Percentiles rank a stretch among this genome's conserved stretches.
Conservation (phyloP, 2,797 vertebrate genomes). For the Gambelia wislizenii region DNA sequence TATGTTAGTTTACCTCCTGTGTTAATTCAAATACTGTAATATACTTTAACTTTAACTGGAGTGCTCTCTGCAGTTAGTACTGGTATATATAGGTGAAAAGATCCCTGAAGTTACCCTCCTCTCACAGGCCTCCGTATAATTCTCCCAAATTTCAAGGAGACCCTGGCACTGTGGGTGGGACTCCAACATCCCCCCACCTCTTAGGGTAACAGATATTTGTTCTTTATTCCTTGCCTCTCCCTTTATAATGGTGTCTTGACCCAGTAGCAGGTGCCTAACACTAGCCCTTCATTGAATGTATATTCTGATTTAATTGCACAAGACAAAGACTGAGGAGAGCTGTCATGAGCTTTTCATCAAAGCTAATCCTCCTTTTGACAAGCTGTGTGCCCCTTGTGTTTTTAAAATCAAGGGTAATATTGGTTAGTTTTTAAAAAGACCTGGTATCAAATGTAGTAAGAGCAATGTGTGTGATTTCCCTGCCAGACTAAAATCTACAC, state of each 20-base stretch:
- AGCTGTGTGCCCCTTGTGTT: neutral
- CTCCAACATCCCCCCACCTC: too few relatives aligned
- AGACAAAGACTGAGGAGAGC: slow-evolving; percentile 1
- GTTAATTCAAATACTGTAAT: too few relatives aligned
- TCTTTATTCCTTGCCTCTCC: neutral
- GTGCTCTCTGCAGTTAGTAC: too few relatives aligned
- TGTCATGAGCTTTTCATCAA: neutral
- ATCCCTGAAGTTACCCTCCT: too few relatives aligned
- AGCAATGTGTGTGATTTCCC: neutral
- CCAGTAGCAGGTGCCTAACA: slow-evolving; percentile 25
- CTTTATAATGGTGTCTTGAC: neutral
- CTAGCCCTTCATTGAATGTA: neutral
- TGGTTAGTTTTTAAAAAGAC: slow-evolving; percentile 24
- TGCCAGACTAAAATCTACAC: neutral
- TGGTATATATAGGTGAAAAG: too few relatives aligned
- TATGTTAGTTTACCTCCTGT: too few relatives aligned
- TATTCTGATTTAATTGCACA: neutral
- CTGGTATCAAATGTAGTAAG: neutral
- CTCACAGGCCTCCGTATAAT: too few relatives aligned
- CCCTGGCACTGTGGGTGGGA: too few relatives aligned
- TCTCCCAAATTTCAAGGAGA: too few relatives aligned
- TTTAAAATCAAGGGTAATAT: slow-evolving; percentile 23
- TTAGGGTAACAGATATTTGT: too few relatives aligned
- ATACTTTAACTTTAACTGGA: too few relatives aligned
- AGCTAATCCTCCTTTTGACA: neutral